Conservation (phyloP, 1,140 invertebrate genomes). For the Telenomus remus region DNA sequence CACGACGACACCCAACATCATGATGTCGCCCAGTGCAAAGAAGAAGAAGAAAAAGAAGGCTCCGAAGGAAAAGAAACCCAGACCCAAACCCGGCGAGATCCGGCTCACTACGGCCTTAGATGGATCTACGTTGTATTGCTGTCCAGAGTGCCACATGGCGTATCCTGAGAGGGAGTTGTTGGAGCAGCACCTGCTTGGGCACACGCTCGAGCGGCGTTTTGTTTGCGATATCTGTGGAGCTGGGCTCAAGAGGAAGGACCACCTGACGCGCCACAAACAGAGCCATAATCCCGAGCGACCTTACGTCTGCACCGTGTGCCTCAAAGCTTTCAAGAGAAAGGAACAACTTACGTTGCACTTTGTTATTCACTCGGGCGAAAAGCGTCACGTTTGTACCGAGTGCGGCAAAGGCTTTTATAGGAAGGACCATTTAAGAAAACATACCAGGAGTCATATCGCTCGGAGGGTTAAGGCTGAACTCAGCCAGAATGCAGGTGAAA, state of each 20-base stretch:
- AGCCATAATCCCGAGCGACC: slow-evolving; percentile 87
- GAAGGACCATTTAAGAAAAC: slow-evolving; percentile 79
- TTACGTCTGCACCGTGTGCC: slow-evolving; percentile 87
- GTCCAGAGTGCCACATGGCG: slow-evolving; percentile 90
- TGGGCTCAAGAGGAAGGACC: slow-evolving; percentile 87
- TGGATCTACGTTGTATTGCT: slow-evolving; percentile 88
- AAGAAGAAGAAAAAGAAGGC: slow-evolving; percentile 90
- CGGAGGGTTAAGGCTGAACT: slow-evolving; percentile 88
- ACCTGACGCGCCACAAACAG: slow-evolving; percentile 87
- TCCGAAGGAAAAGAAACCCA: slow-evolving; percentile 85
- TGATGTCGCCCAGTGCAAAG: slow-evolving; percentile 78
- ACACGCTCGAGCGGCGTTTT: slow-evolving; percentile 86
- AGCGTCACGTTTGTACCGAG: slow-evolving; percentile 88
- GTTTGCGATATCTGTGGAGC: slow-evolving; percentile 91
- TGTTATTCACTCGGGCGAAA: slow-evolving; percentile 90
- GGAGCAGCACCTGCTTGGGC: slow-evolving; percentile 87
- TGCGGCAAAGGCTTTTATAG: slow-evolving; percentile 86
- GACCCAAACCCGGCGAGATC: slow-evolving; percentile 88
- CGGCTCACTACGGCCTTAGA: slow-evolving; percentile 87
- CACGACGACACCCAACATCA: slow-evolving; percentile 73
- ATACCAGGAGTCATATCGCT: slow-evolving; percentile 87
- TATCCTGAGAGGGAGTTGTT: slow-evolving; percentile 87
- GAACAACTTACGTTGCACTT: slow-evolving; percentile 89
- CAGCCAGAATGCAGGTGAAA: slow-evolving; percentile 77
- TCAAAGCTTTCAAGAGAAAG: slow-evolving; percentile 90